A percentile compares a stretch with the other conserved stretches of the same genome.
Conservation (phyloP, 2,113 vertebrate species). For the Lepus timidus region DNA sequence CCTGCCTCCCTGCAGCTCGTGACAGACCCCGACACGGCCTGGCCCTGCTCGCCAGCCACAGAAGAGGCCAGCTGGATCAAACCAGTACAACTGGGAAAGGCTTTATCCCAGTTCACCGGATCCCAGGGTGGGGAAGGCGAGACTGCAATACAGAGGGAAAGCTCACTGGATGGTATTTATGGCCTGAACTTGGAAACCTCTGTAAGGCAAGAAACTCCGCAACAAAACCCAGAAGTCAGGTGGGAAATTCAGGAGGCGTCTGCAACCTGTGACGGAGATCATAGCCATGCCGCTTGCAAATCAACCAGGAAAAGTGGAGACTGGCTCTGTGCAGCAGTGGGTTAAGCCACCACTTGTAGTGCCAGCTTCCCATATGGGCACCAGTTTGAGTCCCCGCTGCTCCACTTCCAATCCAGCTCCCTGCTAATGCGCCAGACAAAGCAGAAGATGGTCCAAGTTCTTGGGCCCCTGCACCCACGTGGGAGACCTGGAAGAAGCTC, state of each 20-base stretch:
- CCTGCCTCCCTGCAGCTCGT: too few species aligned
- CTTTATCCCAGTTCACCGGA: not conserved
- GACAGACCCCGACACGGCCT: too few species aligned
- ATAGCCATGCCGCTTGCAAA: not conserved
- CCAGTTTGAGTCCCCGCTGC: too few species aligned
- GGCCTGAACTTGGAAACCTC: not conserved
- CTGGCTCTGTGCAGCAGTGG: too few species aligned
- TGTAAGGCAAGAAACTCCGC: not conserved
- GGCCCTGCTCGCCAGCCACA: too few species aligned
- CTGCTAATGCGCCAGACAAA: too few species aligned
- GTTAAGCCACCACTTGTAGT: not conserved
- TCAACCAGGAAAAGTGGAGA: not conserved
- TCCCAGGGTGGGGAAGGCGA: not conserved
- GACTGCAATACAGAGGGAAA: not conserved
- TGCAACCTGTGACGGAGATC: not conserved
- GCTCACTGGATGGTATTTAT: not conserved
- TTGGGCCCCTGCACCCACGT: too few species aligned
- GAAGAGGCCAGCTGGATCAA: not conserved
- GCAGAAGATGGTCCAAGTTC: too few species aligned
- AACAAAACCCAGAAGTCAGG: not conserved
- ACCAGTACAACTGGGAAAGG: slow-evolving; percentile 23
- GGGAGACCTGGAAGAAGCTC: too few species aligned
- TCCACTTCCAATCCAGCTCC: too few species aligned
- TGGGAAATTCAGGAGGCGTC: not conserved
- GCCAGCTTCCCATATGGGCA: too few species aligned